Conservation (phyloP, 2,113 vertebrate species). For the Athene noctua region DNA sequence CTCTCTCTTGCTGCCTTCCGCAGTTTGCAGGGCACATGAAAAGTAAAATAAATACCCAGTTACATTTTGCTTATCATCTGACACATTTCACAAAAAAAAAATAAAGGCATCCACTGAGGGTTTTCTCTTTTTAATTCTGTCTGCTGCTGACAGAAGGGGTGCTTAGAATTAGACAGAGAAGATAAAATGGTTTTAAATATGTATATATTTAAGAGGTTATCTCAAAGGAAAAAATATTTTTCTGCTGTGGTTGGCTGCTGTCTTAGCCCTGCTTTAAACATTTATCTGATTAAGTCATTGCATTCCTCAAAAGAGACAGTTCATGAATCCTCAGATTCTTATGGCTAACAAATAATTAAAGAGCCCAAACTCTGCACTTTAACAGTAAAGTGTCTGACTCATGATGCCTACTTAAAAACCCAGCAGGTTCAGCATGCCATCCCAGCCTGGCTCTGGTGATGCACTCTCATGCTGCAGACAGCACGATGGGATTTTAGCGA, state of each 20-base stretch:
- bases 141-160: not conserved
- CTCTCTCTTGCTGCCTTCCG: constrained; percentile 42
- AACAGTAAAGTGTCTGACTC: not conserved
- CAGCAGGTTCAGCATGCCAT: not conserved
- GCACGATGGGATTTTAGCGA: not conserved
- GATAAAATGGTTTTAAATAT: constrained; percentile 31
- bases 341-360: constrained; percentile 32
- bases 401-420: not conserved
- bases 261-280: constrained; percentile 44
- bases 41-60: constrained; percentile 55
- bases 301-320: constrained; percentile 19
- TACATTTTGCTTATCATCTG: constrained; percentile 52
- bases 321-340: constrained; percentile 3
- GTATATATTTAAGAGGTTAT: constrained; percentile 37
- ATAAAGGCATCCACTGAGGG: not conserved
- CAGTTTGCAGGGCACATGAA: constrained; percentile 38
- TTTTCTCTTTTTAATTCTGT: constrained; percentile 4
- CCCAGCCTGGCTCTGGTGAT: not conserved
- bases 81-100: constrained; percentile 18
- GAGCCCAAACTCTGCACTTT: not conserved
- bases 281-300: constrained; percentile 51
- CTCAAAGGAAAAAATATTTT: constrained; percentile 48
- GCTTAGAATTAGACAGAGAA: not conserved
- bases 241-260: constrained; percentile 14
- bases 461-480: not conserved